Conservation (phyloP, 2,113 vertebrate genomes). For the Bettongia penicillata region DNA sequence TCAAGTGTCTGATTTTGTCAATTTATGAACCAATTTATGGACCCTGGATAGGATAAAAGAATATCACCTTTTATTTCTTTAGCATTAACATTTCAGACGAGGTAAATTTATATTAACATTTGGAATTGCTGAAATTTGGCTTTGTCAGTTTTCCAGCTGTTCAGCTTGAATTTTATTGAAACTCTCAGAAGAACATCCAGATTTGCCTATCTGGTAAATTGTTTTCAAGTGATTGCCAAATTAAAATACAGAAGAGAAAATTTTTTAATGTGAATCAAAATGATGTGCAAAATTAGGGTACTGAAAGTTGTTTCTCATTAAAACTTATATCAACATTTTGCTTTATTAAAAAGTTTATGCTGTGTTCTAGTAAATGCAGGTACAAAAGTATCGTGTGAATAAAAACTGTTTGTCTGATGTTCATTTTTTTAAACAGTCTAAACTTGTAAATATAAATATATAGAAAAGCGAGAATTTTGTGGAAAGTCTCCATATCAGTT, state of each 20-base stretch:
- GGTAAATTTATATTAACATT: conserved; percentile 26
- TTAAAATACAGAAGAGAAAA: conserved; percentile 30
- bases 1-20: conserved; percentile 7
- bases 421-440: conserved; percentile 36
- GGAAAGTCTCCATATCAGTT: neutral
- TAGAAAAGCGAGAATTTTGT: conserved; percentile 20
- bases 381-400: neutral
- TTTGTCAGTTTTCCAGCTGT: conserved; percentile 44
- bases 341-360: conserved; percentile 44
- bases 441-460: neutral
- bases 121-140: conserved; percentile 46
- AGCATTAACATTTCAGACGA: conserved; percentile 7
- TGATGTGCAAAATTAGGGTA: conserved; percentile 32
- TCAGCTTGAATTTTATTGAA: conserved; percentile 55
- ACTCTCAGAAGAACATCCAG: conserved; percentile 28
- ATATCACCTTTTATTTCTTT: conserved; percentile 42
- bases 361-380: conserved; percentile 9
- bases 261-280: conserved; percentile 40
- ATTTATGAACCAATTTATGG: neutral
- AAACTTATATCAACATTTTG: conserved; percentile 29
- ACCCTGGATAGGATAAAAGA: neutral
- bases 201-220: neutral
- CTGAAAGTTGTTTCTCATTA: conserved; percentile 18
- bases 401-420: conserved; percentile 21
- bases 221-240: conserved; percentile 13